Evolutionary conservation across 2,888 invertebrate genomes (phyloP).

Genomic region (Miltochrista miniata): DNA sequence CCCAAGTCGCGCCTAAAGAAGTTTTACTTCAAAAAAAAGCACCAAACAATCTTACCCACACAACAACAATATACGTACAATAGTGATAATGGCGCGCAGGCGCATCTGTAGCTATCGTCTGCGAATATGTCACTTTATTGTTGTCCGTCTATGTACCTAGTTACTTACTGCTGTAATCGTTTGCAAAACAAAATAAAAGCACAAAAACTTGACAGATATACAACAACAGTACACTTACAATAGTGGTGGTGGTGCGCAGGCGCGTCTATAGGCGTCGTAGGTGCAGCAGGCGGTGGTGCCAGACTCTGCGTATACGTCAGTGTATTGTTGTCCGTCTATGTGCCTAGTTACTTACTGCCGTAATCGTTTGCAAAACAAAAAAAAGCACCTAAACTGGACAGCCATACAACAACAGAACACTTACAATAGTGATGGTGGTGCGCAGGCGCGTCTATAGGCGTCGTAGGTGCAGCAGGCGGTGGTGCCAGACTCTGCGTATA

Average conservation of each 20-base stretch:
- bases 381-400: no score
- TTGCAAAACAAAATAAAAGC: no score
- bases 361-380: no score
- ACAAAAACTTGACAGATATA: no score
- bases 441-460: conserved; percentile 62
- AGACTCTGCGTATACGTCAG: conserved; percentile 94
- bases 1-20: no score
- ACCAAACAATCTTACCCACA: no score
- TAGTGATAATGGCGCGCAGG: conserved; percentile 73
- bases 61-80: no score
- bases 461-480: conserved; percentile 71
- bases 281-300: conserved; percentile 74
- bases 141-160: conserved; percentile 95
- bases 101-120: conserved; percentile 81
- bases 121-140: conserved; percentile 96
- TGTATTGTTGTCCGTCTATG: conserved; percentile 95
- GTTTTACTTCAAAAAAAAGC: no score
- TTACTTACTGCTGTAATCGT: no score
- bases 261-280: conserved; percentile 62
- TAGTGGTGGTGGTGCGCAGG: conserved; percentile 75
- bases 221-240: conserved; percentile 57
- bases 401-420: no score
- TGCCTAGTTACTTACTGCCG: no score
- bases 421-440: conserved; percentile 76
- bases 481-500: conserved; percentile 91